Base-by-base conservation (phyloP, 2,113 vertebrate species). In the Dermatemys mawii region DNA sequence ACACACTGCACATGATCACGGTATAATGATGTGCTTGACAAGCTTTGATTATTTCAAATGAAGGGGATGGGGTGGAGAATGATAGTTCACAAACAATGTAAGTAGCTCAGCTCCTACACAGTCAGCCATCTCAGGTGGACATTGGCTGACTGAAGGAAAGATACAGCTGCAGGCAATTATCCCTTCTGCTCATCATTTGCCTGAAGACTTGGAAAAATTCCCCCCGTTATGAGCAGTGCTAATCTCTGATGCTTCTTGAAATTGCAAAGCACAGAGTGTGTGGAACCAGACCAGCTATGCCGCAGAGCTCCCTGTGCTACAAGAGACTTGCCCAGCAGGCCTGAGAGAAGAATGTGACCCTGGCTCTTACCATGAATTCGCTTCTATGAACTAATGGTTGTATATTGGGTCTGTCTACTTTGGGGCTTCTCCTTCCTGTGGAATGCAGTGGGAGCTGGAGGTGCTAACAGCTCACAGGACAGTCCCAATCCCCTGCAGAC, bases 291-390 rank as follows among this genome's bases (percentile, higher is more conserved):
- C 26, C 12, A 57, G 55, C 55, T 57, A 29, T 32, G 27, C 55
- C 27, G 3, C 55, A 6, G 55, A 32, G 55, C 11, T 2, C 12
- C 44, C 83, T 29, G 53, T 22, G 49, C 53, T 26, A 55, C 0
- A 0, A 29, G 50, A 46, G 70, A n/a, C 13, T 27, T 0, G 24
- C 51, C 57, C 1, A 57, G 67, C 63, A n/a, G 14, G 55, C 41
- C 11, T 32, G 0, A 0, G 10, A 49, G 48, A 35, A 8, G 3
- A 57, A 55, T 2, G 10, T 0, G 0, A 38, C 3, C 2, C 5
- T 81, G 76, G 29, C 9, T 2, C 29, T 51, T 13, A 38, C 8
- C 35, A 17, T 38, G 63, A 35, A 70, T 70, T 10, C 8, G 19
- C 63, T 38, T 70, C n/a, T 70, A 11, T 21, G 35, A 38, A 11